Percentiles rank a stretch among this genome's conserved stretches.
These are phyloP conservation scores for Diplolepis rosae DNA, from an alignment of 2,888 invertebrate genomes.

Conservation along the genomic window DNA sequence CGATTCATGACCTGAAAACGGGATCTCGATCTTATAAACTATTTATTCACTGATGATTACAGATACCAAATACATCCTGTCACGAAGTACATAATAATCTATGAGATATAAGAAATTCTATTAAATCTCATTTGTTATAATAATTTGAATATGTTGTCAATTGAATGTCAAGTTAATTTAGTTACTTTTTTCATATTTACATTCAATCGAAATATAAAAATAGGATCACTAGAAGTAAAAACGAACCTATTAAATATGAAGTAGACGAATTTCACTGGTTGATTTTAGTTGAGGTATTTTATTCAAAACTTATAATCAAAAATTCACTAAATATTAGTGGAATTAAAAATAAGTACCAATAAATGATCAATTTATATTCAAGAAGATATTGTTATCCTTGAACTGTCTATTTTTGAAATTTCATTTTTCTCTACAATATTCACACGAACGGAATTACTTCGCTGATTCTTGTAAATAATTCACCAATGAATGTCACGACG, in stretches of 20 bases:
- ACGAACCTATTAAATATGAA: no score
- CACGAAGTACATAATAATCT: conserved; percentile 11
- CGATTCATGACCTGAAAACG: conserved; percentile 18
- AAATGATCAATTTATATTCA: no score
- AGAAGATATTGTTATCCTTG: no score
- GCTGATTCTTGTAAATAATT: background rate
- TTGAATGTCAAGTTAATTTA: background rate
- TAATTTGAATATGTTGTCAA: background rate
- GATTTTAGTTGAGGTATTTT: no score
- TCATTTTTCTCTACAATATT: no score
- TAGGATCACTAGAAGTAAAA: no score
- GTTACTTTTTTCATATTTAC: background rate
- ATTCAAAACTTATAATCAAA: no score
- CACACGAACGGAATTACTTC: background rate
- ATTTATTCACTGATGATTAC: conserved; percentile 11
- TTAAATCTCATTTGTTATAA: background rate
- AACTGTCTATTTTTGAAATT: no score
- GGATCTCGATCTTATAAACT: conserved; percentile 20
- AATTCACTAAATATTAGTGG: no score
- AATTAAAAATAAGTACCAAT: no score
- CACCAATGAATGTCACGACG: background rate
- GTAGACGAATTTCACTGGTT: no score
- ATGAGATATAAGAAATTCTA: background rate
- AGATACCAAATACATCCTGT: conserved; percentile 16
- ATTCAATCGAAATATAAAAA: no score